Percentiles rank a stretch among this genome's conserved stretches.
Evolutionary conservation across 2,888 invertebrate genomes (phyloP).

Genomic region (Drosophila borealis): DNA sequence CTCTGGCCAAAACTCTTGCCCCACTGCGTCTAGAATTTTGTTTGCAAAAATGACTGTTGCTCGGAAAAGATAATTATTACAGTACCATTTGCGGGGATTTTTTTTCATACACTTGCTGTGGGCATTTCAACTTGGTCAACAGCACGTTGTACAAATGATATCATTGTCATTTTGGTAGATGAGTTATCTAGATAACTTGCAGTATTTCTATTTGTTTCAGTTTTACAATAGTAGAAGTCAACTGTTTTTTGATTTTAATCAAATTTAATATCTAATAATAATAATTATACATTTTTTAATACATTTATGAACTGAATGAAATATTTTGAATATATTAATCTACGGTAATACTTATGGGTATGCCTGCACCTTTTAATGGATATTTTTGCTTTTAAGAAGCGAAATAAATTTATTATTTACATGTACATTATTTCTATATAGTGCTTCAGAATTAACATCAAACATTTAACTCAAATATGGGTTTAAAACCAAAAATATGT

Average conservation of each 20-base stretch:
- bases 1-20: conserved; percentile 2
- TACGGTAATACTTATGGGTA: neutral
- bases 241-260: no score
- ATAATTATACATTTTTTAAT: no score
- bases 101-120: neutral
- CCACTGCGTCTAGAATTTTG: neutral
- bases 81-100: conserved; percentile 1
- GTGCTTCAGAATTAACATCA: neutral
- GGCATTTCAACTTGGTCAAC: neutral
- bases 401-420: no score
- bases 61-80: neutral
- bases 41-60: conserved; percentile 7
- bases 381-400: neutral
- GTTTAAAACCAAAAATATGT: no score
- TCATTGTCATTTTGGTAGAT: no score
- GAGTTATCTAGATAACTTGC: no score
- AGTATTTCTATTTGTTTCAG: no score
- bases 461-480: neutral
- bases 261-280: no score
- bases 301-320: no score
- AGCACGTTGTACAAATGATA: no score
- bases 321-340: no score
- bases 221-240: no score
- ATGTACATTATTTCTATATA: neutral
- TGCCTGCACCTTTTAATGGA: neutral